Percentiles rank a stretch among this genome's conserved stretches.
phyloP scores from a whole-genome alignment of 2,888 invertebrate species.

The Plagiodera versicolora region DNA sequence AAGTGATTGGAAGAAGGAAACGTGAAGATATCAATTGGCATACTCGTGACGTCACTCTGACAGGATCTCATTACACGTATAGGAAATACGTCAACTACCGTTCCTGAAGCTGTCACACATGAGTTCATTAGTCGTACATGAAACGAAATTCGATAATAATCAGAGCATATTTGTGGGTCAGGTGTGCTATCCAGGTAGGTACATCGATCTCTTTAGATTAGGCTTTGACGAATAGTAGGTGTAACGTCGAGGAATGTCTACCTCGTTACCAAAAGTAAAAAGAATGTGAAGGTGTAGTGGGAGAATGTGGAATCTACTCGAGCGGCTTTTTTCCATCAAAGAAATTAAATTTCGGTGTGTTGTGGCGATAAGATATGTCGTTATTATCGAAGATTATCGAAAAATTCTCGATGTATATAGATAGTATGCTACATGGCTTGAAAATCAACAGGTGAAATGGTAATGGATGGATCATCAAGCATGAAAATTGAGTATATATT shows the following conservation, averaged over 20 bases:
- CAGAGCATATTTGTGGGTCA: constrained; percentile 36
- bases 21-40: too few relatives aligned
- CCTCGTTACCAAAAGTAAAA: constrained; percentile 11
- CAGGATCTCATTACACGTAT: too few relatives aligned
- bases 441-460: background rate
- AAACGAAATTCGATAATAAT: constrained; percentile 26
- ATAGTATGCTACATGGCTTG: background rate
- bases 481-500: too few relatives aligned
- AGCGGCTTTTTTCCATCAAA: background rate
- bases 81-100: too few relatives aligned
- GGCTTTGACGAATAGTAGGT: constrained; percentile 16
- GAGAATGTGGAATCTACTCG: background rate
- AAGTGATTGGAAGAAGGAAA: too few relatives aligned
- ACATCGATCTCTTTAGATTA: constrained; percentile 11
- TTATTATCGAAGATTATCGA: background rate
- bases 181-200: constrained; percentile 22
- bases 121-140: background rate
- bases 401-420: background rate
- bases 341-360: background rate
- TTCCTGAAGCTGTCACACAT: background rate
- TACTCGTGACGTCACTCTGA: too few relatives aligned
- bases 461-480: too few relatives aligned
- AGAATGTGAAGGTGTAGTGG: constrained; percentile 6
- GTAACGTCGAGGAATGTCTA: constrained; percentile 14
- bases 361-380: background rate